These are phyloP conservation scores for Pituophis catenifer DNA, from an alignment of 2,113 vertebrate genomes.

Conservation along the genomic window DNA sequence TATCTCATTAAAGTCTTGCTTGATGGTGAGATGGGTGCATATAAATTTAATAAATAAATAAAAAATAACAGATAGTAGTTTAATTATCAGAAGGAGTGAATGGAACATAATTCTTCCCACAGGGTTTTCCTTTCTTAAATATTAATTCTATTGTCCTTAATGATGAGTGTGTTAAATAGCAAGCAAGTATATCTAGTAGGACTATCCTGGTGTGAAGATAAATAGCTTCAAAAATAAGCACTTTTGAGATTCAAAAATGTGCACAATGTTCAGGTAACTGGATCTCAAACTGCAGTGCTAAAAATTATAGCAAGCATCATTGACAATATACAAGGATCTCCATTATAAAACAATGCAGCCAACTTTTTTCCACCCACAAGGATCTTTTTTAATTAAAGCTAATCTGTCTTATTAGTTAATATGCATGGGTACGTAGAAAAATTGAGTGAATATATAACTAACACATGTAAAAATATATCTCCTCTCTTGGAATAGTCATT, in stretches of 20 bases:
- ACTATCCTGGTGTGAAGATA: background rate
- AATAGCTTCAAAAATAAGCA: background rate
- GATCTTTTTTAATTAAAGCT: background rate
- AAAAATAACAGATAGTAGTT: background rate
- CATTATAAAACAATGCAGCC: background rate
- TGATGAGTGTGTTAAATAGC: background rate
- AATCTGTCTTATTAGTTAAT: background rate
- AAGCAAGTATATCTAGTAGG: background rate
- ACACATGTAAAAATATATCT: background rate
- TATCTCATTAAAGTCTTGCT: background rate
- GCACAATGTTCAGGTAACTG: accelerated
- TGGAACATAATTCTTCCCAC: background rate
- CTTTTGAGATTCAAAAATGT: background rate
- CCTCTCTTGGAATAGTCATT: background rate
- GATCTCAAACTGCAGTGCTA: background rate
- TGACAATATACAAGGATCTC: background rate
- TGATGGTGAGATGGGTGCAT: background rate
- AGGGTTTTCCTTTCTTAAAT: background rate
- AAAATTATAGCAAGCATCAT: background rate
- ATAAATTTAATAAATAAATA: background rate
- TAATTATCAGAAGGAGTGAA: background rate
- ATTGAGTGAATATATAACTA: background rate
- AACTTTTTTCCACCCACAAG: background rate
- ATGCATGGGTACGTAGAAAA: background rate
- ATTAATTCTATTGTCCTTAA: background rate